Percentiles rank a stretch among this genome's conserved stretches.
Evolutionary conservation across 2,797 vertebrate genomes (phyloP).

Genomic region (Sebastes hubbsi): DNA sequence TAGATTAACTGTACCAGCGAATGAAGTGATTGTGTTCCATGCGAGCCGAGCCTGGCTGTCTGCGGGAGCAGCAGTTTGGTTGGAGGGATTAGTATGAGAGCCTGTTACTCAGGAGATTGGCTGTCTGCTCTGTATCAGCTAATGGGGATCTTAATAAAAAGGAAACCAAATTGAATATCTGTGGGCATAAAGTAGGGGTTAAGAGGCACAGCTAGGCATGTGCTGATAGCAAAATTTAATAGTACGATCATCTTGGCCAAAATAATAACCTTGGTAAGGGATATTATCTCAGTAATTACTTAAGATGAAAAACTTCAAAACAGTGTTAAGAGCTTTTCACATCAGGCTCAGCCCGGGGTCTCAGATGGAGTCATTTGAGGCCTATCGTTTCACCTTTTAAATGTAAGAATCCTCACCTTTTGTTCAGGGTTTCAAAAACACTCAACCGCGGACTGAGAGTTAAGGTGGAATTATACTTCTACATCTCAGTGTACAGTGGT

Average conservation of each 20-base stretch:
- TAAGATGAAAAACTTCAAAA: slow-evolving; percentile 45
- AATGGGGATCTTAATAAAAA: slow-evolving; percentile 75
- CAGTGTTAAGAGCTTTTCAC: slow-evolving; percentile 4
- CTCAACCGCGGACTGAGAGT: neutral
- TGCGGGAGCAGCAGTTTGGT: slow-evolving; percentile 57
- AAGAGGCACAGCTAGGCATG: slow-evolving; percentile 47
- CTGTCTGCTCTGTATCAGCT: slow-evolving; percentile 63
- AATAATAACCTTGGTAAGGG: slow-evolving; percentile 58
- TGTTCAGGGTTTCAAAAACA: neutral
- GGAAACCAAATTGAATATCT: slow-evolving; percentile 73
- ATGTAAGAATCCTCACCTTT: neutral
- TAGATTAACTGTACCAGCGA: slow-evolving; percentile 25
- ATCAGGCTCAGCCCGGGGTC: neutral
- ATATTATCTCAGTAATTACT: slow-evolving; percentile 58
- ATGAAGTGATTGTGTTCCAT: slow-evolving; percentile 43
- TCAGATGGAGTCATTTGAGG: neutral
- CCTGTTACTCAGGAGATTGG: slow-evolving; percentile 69
- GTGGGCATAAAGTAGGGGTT: slow-evolving; percentile 45
- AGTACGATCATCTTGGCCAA: slow-evolving; percentile 43
- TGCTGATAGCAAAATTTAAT: slow-evolving; percentile 49
- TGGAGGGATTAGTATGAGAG: slow-evolving; percentile 67
- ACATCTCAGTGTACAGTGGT: neutral
- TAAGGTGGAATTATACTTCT: neutral
- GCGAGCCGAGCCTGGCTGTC: slow-evolving; percentile 16
- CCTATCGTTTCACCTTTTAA: neutral